Base-by-base conservation (phyloP, 2,888 invertebrate species). In the Agonopterix arenella region DNA sequence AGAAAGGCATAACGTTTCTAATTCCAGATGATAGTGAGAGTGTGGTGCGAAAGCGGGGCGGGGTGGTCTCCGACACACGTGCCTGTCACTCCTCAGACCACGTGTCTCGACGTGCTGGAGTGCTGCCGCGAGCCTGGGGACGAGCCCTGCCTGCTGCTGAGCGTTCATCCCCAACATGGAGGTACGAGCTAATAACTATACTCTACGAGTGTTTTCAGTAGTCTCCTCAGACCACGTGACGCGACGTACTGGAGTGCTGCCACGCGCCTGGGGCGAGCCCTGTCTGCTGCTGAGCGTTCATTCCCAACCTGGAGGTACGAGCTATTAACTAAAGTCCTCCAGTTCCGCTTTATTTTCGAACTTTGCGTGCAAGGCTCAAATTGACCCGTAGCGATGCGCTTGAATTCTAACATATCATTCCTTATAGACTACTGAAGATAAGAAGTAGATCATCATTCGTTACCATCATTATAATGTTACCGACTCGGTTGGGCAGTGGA, bases 51-150 rank as follows among this genome's bases (percentile, higher is more conserved):
- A 72, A 91, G 90, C 69, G 88, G 88, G 52, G 70, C 79, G 47
- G 86, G 84, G 5, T 89, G 89, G 89, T 67, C 86, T 13, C 77
- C 89, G 55, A 91, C 91, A 16, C 90, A 90, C 68, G 92, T 93
- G 62, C 93, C 93, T 18, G 91, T 93, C 54, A 92, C 92, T 16
- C 93, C 92, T 50, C 90, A 90, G 72, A 92, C 92, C 54, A 92
- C 91, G 50, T 90, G 91, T 59, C 90, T 90, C 18, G 93, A 93
- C 68, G 90, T 93, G 54, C 90, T 92, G 57, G 92, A 92, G 63
- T 93, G 92, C 69, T 92, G 92, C 62, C 85, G 92, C 48, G 92
- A 93, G 73, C 92, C 92, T 10, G 92, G 93, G 11, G 92, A 92
- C 70, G 92, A 93, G 70, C 84, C 85, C 13, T 93, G 92, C 62